Evolutionary conservation across 2,888 invertebrate genomes (phyloP), one percentile per base, ranked within the genome.

Genomic region (Cantharis rustica): DNA sequence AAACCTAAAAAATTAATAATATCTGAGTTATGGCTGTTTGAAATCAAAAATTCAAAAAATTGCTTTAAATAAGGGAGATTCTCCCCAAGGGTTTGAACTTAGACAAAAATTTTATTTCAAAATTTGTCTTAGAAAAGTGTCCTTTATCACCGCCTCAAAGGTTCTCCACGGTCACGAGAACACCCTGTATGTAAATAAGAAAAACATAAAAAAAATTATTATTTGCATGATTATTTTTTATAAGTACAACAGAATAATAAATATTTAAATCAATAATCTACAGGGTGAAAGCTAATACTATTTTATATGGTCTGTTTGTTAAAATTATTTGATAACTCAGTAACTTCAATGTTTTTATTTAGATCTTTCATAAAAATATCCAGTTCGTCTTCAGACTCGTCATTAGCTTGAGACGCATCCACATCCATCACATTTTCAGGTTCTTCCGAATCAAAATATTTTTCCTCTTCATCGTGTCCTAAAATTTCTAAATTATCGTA

Each of bases 361-460:
- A 90, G 82, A 81, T 91, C 91, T 82, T 90, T 90, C 95, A 95
- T 95, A 86, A 92, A 95, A 81, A 90, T 88, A 88, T 95, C 95
- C 81, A 95, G 88, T 75, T 95, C 93, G 87, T 95, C 95, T 83
- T 91, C 91, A 15, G 86, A 86, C 68, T 83, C 83, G 3, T 77
- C 64, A 47, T 72, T 64, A 73, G 81, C 83, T 77, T 85, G 87
- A 76, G 80, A 86, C 64, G 75, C 79, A 27, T 79, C 84, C 68
- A 83, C 83, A 69, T 83, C 81, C 16, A 83, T 82, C 61, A 84
- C 81, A 63, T 89, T 89, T 80, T 93, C 92, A 80, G 94, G 93
- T 23, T 92, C 91, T 86, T 96, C 96, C 3, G 93, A 93, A 87
- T 96, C 96, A 89, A 98, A 98, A 87, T 98, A 98, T 85, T 93